Base-by-base conservation (phyloP, 2,797 vertebrate species). In the Falco berigora region DNA sequence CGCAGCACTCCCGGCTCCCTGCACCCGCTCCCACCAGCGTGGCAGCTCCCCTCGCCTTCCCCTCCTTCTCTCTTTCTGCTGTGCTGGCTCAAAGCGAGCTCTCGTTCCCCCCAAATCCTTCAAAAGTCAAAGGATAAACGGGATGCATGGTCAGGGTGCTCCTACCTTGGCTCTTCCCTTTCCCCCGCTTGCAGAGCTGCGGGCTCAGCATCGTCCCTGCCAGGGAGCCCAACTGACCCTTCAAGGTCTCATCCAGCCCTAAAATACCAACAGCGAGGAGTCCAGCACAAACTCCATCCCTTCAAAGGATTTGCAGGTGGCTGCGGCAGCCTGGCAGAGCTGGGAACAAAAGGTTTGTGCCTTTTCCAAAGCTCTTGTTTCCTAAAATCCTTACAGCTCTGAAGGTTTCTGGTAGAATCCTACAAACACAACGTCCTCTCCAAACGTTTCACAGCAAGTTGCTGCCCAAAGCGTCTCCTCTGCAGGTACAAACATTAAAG, bases 181-280 rank as follows among this genome's bases (percentile, higher is more conserved):
- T 53, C 8, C 36, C 36, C 1, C 1, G 0, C 49, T 40, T 0
- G 0, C 82, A 64, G 75, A 25, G 58, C 25, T 12, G 17, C 20
- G 30, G 7, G 25, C 32, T 69, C 71, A 40, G 46, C 67, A 3
- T 6, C 6, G 1, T 5, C 77, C 74, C 71, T 16, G 27, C 0
- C 2, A 56, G 34, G 19, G 49, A 86, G 5, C 34, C 38, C 53
- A 21, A 30, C 0, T 49, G 30, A 18, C 14, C 21, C 46, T 42
- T 72, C 49, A 15, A 52, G 22, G 25, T 24, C 78, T 53, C 71
- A 36, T 7, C 47, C 44, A 52, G 63, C 55, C 62, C 30, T 20
- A 23, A 68, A 91, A 42, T 0, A n/a, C 0, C 7, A 58, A 6
- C 8, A 47, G 30, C 52, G 27, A 3, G 0, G 44, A 30, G 27